Evolutionary conservation across 2,113 vertebrate genomes (phyloP).

Genomic region (Ardeotis arabs): DNA sequence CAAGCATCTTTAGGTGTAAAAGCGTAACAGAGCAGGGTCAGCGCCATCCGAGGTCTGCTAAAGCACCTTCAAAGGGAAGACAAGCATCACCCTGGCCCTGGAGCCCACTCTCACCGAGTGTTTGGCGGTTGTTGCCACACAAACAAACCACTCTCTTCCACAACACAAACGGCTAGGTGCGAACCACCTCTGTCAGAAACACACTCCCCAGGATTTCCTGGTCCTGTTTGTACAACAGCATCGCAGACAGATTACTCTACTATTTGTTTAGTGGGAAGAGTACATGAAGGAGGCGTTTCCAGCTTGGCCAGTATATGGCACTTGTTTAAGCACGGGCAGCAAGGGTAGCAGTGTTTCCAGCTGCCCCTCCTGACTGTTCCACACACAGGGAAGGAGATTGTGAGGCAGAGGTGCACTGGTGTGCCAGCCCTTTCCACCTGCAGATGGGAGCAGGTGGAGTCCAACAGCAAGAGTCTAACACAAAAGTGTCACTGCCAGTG

Average conservation of each 20-base stretch:
- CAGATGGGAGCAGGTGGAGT: not conserved
- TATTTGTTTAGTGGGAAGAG: not conserved
- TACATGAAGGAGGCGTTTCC: not conserved
- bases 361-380: not conserved
- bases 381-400: not conserved
- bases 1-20: not conserved
- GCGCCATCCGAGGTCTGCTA: not conserved
- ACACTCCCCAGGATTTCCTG: not conserved
- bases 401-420: no score
- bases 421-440: not conserved
- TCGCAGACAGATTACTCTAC: not conserved
- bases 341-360: not conserved
- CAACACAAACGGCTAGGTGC: rapidly evolving
- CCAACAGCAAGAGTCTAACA: not conserved
- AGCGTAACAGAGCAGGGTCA: not conserved
- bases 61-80: not conserved
- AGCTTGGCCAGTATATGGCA: not conserved
- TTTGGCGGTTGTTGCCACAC: not conserved
- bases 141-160: not conserved
- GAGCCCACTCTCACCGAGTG: not conserved
- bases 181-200: not conserved
- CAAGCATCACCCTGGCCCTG: not conserved
- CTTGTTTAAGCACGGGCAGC: not conserved
- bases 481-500: not conserved
- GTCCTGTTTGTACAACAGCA: not conserved